Evolutionary conservation across 2,888 invertebrate species (phyloP).

Genomic region (Eremobia ochroleuca): DNA sequence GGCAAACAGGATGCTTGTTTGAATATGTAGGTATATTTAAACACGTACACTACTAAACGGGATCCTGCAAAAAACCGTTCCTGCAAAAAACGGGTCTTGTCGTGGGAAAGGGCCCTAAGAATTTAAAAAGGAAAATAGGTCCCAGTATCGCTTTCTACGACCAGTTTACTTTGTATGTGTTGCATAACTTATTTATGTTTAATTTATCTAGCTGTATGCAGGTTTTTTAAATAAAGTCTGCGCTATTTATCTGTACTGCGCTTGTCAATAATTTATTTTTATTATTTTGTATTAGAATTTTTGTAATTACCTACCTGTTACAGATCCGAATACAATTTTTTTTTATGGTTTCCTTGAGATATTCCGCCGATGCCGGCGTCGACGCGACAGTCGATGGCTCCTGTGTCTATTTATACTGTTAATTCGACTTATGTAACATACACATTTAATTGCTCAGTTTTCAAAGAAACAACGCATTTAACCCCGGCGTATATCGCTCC

Average conservation of each 20-base stretch:
- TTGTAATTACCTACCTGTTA: neutral
- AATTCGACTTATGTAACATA: neutral
- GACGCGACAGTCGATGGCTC: neutral
- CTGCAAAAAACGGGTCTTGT: too few species aligned
- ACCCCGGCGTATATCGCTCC: neutral
- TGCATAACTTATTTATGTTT: conserved; percentile 3
- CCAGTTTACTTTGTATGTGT: neutral
- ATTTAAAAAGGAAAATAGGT: conserved; percentile 17
- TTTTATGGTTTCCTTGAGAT: neutral
- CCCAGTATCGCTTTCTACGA: neutral
- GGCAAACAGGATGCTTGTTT: too few species aligned
- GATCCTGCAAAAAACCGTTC: too few species aligned
- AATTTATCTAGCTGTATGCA: neutral
- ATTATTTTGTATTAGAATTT: neutral
- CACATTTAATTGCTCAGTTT: neutral
- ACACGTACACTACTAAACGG: too few species aligned
- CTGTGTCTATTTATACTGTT: neutral
- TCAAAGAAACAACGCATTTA: conserved; percentile 27
- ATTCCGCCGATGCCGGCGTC: neutral
- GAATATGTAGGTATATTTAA: too few species aligned
- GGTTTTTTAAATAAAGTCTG: neutral
- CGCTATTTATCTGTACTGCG: neutral
- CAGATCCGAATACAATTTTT: conserved; percentile 1
- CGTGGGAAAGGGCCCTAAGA: too few species aligned
- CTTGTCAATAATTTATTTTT: neutral